Evolutionary conservation across 2,797 vertebrate genomes (phyloP), one percentile per base, ranked within the genome.

Genomic region (Myotis vivesi): DNA sequence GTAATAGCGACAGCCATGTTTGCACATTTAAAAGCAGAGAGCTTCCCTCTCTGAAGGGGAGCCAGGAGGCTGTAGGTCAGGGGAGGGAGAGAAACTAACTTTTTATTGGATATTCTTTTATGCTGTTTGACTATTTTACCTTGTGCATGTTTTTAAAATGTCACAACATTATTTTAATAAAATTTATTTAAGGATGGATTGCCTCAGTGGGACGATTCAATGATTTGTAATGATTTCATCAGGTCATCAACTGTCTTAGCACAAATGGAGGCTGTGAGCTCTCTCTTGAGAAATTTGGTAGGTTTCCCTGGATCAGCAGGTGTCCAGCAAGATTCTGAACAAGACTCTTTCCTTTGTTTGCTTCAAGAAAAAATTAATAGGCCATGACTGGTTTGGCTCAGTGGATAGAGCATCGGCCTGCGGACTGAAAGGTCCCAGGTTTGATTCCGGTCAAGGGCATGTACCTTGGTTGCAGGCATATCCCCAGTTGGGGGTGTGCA

Each of bases 291-390:
- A 93, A 95, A 57, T 64, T 46, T 73, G 28, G 30, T 80, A 66
- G 77, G 25, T 30, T 95, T 89, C n/a, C 64, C n/a, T 79, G 57
- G 23, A 22, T 75, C 36, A 91, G 62, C 55, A 75, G 69, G 68
- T 86, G 77, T 79, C 36, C 49, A 44, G 12, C 20, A 79, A 83
- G 57, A 87, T 30, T 83, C 44, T 93, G 8, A 15, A 85, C 46
- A 64, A 75, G 25, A 51, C 10, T 93, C 79, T 92, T 80, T 89
- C 23, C 49, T 76, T 93, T 94, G 36, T 89, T 95, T 91, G 83
- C 49, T 69, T 83, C 46, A 76, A 69, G 55, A 87, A 64, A 73
- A 71, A 88, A 79, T 75, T 83, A 73, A 87, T 83, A 85, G 84
- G n/a, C n/a, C n/a, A n/a, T n/a, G n/a, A n/a, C n/a, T n/a, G n/a